phyloP scores from a whole-genome alignment of 2,797 vertebrate genomes.

The Diplodus puntazzo region DNA sequence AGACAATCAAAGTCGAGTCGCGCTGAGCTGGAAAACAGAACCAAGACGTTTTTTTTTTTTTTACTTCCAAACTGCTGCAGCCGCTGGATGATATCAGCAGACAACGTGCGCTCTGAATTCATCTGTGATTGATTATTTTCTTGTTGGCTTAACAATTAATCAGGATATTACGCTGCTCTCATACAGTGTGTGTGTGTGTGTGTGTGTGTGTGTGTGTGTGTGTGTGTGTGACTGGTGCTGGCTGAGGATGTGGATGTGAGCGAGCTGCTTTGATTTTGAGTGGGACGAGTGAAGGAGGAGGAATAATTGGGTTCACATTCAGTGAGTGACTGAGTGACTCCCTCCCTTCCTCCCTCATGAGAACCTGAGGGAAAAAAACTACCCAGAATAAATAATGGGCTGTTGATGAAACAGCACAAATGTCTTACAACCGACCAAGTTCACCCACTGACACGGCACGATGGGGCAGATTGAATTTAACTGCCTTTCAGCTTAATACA shows the following conservation, averaged over 20 bases:
- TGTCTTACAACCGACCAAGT: conserved; percentile 57
- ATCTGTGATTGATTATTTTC: conserved; percentile 44
- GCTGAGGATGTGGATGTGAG: conserved; percentile 37
- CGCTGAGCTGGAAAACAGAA: conserved; percentile 63
- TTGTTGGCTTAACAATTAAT: conserved; percentile 39
- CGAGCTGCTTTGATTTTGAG: conserved; percentile 50
- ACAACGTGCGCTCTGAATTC: conserved; percentile 58
- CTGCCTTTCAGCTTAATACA: conserved; percentile 72
- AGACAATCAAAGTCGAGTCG: conserved; percentile 77
- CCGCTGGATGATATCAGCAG: conserved; percentile 60
- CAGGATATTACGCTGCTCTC: conserved; percentile 23
- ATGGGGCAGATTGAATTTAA: conserved; percentile 68
- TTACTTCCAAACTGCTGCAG: conserved; percentile 28
- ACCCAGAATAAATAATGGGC: conserved; percentile 58
- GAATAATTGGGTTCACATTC: conserved; percentile 59
- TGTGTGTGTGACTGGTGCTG: conserved; percentile 44
- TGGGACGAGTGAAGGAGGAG: conserved; percentile 63
- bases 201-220: conserved; percentile 17
- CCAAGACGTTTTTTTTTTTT: conserved; percentile 40
- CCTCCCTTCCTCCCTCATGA: background rate
- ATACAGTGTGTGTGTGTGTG: conserved; percentile 9
- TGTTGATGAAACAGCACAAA: conserved; percentile 71
- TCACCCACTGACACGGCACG: conserved; percentile 56
- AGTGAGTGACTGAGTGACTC: conserved; percentile 51
- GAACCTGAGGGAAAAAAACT: conserved; percentile 11